Percentiles rank a stretch among this genome's conserved stretches.
Evolutionary conservation across 2,888 invertebrate species (phyloP).

Genomic region (Limnephilus marmoratus): DNA sequence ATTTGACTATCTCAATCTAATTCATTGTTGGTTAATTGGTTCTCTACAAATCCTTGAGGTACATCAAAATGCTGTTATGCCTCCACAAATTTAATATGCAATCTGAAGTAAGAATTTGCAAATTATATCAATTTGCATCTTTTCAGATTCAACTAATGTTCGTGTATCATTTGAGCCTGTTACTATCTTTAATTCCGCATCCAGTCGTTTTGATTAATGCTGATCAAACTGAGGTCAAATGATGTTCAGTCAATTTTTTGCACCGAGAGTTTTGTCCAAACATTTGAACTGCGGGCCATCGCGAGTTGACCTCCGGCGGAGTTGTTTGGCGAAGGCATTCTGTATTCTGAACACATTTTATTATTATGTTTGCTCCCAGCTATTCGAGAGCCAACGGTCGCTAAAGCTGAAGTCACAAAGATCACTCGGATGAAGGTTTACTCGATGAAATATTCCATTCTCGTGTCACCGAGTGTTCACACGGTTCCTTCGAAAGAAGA

Average conservation of each 20-base stretch:
- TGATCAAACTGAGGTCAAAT: constrained; percentile 35
- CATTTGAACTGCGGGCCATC: constrained; percentile 39
- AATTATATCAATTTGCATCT: constrained; percentile 6
- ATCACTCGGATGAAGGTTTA: too few species aligned
- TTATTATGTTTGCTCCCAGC: constrained; percentile 10
- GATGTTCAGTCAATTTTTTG: constrained; percentile 20
- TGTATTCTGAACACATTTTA: background rate
- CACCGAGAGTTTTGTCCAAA: constrained; percentile 29
- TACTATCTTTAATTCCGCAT: constrained; percentile 27
- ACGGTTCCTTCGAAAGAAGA: too few species aligned
- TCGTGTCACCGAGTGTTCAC: too few species aligned
- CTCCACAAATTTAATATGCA: background rate
- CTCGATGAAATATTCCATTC: too few species aligned
- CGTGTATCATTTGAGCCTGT: background rate
- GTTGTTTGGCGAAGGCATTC: background rate
- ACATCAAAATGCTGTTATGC: background rate
- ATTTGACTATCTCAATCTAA: background rate
- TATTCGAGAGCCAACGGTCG: constrained; percentile 28
- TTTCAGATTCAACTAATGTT: background rate
- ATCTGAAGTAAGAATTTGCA: constrained; percentile 15
- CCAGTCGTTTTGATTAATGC: constrained; percentile 36
- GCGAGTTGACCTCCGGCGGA: constrained; percentile 21
- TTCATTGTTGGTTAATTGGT: constrained; percentile 6
- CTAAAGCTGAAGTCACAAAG: too few species aligned
- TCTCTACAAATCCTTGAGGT: background rate